These are phyloP conservation scores for Synodontis membranacea DNA, from an alignment of 2,113 vertebrate genomes.

Conservation along the genomic window DNA sequence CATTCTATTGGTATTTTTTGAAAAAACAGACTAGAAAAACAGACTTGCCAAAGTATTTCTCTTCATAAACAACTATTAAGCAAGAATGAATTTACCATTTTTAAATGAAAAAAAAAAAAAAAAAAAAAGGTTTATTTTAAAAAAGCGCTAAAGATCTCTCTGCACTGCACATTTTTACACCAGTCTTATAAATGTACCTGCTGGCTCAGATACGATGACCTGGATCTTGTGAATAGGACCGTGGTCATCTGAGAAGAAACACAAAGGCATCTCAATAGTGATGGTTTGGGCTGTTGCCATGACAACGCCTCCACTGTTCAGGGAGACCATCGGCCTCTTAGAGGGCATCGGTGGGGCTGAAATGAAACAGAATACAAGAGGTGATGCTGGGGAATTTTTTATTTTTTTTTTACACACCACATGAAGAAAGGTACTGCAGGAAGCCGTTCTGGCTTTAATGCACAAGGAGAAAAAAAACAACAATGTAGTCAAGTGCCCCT, in stretches of 20 bases:
- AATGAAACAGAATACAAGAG: conserved; percentile 53
- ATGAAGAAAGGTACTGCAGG: background rate
- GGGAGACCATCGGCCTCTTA: conserved; percentile 78
- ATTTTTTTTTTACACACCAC: background rate
- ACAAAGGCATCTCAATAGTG: conserved; percentile 87
- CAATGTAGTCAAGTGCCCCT: no score
- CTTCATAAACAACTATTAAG: background rate
- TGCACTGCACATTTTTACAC: background rate
- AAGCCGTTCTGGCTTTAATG: background rate
- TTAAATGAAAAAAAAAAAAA: no score
- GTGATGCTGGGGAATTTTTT: background rate
- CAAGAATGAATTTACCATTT: background rate
- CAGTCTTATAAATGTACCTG: conserved; percentile 74
- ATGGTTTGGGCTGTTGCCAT: conserved; percentile 88
- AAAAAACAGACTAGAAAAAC: no score
- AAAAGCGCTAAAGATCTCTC: background rate
- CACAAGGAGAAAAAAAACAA: background rate
- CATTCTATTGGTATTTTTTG: no score
- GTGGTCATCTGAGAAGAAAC: conserved; percentile 92
- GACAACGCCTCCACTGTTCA: conserved; percentile 78
- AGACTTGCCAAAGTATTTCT: background rate
- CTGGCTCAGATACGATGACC: conserved; percentile 89
- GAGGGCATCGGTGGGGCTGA: conserved; percentile 82
- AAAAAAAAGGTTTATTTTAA: background rate
- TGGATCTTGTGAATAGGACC: conserved; percentile 91